Percentiles rank a stretch among this genome's conserved stretches.
Evolutionary conservation across 2,797 vertebrate species (phyloP).

Genomic region (Coregonus ussuriensis): DNA sequence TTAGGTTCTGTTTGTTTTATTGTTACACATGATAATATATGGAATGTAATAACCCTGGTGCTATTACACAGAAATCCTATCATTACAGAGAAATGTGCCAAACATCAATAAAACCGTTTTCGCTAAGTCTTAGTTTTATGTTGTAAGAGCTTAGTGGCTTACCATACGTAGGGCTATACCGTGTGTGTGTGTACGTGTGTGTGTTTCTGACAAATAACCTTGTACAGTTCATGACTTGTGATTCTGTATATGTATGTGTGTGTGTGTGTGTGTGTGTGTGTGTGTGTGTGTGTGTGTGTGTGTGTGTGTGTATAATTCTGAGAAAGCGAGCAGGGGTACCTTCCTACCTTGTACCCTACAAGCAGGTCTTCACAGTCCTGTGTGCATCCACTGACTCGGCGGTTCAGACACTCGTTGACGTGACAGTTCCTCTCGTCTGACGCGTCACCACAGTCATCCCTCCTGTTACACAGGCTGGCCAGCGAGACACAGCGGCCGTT

Average conservation of each 20-base stretch:
- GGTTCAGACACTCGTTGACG: slow-evolving; percentile 94
- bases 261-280: background rate
- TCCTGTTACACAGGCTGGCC: slow-evolving; percentile 84
- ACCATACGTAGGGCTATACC: background rate
- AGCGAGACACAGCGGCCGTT: slow-evolving; percentile 92
- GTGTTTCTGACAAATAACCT: background rate
- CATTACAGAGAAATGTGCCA: background rate
- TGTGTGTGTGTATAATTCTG: background rate
- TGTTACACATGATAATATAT: background rate
- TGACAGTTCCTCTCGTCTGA: slow-evolving; percentile 95
- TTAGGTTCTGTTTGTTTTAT: background rate
- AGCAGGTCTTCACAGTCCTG: slow-evolving; percentile 95
- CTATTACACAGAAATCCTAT: background rate
- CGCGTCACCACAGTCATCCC: slow-evolving; percentile 90
- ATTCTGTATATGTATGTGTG: background rate
- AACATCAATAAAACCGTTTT: background rate
- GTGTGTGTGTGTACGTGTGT: background rate
- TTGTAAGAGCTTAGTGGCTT: background rate
- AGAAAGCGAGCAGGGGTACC: slow-evolving; percentile 5
- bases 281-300: background rate
- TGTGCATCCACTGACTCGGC: slow-evolving; percentile 91
- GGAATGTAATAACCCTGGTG: background rate
- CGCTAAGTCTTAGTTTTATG: background rate
- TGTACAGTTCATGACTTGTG: too few species aligned
- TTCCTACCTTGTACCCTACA: slow-evolving; percentile 91